A percentile compares a stretch with the other conserved stretches of the same genome.
These are phyloP conservation scores for Geotrupes spiniger DNA, from an alignment of 2,888 invertebrate genomes.

Conservation along the genomic window DNA sequence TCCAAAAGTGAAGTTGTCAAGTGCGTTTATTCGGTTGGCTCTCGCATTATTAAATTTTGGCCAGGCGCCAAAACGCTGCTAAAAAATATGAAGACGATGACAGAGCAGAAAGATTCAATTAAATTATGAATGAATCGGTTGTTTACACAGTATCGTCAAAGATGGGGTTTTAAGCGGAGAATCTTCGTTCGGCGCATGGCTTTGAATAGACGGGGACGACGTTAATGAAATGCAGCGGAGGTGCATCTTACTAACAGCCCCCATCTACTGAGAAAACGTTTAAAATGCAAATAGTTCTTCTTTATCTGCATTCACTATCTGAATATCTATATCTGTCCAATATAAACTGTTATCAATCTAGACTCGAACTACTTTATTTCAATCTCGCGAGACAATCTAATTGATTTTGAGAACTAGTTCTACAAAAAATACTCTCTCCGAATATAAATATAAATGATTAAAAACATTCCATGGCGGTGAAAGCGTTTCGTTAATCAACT, in stretches of 20 bases:
- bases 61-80: slow-evolving; percentile 19
- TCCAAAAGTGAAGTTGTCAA: slow-evolving; percentile 17
- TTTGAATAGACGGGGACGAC: slow-evolving; percentile 19
- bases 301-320: slow-evolving; percentile 28
- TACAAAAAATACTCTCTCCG: no score
- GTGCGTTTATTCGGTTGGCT: slow-evolving; percentile 11
- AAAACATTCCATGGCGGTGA: no score
- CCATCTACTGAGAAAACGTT: slow-evolving; percentile 23
- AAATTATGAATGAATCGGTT: slow-evolving; percentile 27
- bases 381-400: no score
- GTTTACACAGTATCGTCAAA: slow-evolving; percentile 20
- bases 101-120: slow-evolving; percentile 27
- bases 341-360: slow-evolving; percentile 22
- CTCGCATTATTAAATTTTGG: slow-evolving; percentile 21
- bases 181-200: slow-evolving; percentile 13
- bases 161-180: slow-evolving; percentile 11
- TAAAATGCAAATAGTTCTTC: slow-evolving; percentile 29
- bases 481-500: no score
- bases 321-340: slow-evolving; percentile 27
- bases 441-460: no score
- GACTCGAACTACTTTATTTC: background rate
- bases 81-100: slow-evolving; percentile 23
- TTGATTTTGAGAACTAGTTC: no score
- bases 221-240: slow-evolving; percentile 21
- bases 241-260: slow-evolving; percentile 19